Percentiles rank a stretch among this genome's conserved stretches.
These are phyloP conservation scores for Acanthopleura granulata DNA, from an alignment of 2,888 invertebrate species.

Conservation along the genomic window DNA sequence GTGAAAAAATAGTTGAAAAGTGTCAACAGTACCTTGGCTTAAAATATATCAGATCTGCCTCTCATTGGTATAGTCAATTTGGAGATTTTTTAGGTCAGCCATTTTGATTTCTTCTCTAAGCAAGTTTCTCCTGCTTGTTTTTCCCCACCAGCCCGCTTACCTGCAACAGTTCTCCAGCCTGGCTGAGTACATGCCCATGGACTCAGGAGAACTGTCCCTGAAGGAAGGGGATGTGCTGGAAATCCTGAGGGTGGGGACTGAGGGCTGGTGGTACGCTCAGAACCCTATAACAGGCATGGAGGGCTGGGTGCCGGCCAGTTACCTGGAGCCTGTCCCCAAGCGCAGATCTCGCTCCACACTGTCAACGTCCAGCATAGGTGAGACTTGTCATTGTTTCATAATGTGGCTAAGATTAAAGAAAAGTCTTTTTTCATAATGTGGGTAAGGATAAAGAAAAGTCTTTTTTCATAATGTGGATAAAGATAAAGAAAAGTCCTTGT, in stretches of 20 bases:
- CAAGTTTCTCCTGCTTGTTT: background rate
- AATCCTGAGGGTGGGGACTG: slow-evolving; percentile 91
- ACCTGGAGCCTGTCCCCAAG: slow-evolving; percentile 73
- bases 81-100: too few species aligned
- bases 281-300: slow-evolving; percentile 75
- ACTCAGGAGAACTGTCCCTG: slow-evolving; percentile 90
- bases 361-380: slow-evolving; percentile 51
- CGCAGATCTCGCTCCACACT: slow-evolving; percentile 39
- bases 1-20: too few species aligned
- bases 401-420: too few species aligned
- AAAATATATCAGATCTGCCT: too few species aligned
- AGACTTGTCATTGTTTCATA: slow-evolving; percentile 13
- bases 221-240: slow-evolving; percentile 91
- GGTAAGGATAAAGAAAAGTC: too few species aligned
- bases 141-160: slow-evolving; percentile 47
- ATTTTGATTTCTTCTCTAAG: too few species aligned
- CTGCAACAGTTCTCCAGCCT: slow-evolving; percentile 86
- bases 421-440: too few species aligned
- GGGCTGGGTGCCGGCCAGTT: slow-evolving; percentile 95
- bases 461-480: too few species aligned
- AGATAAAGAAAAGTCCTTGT: too few species aligned
- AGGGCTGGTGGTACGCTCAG: slow-evolving; percentile 97
- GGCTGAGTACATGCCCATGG: slow-evolving; percentile 93
- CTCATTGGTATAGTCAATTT: too few species aligned
- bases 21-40: too few species aligned